Evolutionary conservation across 1,140 invertebrate species (phyloP).

Genomic region (Penaeus vannamei): DNA sequence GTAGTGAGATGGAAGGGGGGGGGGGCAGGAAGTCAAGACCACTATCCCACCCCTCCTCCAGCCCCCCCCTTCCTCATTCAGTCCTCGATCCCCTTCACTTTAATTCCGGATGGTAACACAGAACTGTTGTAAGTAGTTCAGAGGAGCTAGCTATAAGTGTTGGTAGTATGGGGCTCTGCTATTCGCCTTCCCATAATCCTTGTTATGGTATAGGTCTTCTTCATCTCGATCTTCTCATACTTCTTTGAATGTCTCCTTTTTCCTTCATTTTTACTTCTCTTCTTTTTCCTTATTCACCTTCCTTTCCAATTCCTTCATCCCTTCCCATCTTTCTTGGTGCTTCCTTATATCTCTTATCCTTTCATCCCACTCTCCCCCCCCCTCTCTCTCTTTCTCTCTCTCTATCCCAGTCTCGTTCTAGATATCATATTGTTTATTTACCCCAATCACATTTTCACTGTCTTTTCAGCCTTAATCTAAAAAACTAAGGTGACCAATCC

Average conservation of each 20-base stretch:
- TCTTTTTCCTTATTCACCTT: background rate
- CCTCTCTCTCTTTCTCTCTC: constrained; percentile 14
- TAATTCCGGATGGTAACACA: too few relatives aligned
- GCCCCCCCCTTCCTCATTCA: too few relatives aligned
- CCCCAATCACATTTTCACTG: background rate
- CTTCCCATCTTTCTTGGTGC: background rate
- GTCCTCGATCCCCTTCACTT: too few relatives aligned
- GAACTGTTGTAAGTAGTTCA: too few relatives aligned
- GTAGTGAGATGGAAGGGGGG: too few relatives aligned
- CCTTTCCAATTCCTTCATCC: background rate
- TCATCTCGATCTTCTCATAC: background rate
- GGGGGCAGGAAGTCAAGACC: too few relatives aligned
- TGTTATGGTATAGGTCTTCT: background rate
- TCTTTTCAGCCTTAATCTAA: too few relatives aligned
- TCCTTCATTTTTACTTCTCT: too few relatives aligned
- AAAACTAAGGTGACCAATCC: background rate
- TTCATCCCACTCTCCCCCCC: background rate
- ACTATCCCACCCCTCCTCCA: too few relatives aligned
- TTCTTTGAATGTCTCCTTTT: background rate
- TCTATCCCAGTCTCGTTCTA: background rate
- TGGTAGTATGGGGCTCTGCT: too few relatives aligned
- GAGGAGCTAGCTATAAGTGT: too few relatives aligned
- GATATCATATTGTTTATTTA: background rate
- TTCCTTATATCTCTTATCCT: background rate
- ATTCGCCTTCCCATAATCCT: background rate